Conservation (phyloP, 2,113 vertebrate genomes). For the Arvicanthis niloticus region DNA sequence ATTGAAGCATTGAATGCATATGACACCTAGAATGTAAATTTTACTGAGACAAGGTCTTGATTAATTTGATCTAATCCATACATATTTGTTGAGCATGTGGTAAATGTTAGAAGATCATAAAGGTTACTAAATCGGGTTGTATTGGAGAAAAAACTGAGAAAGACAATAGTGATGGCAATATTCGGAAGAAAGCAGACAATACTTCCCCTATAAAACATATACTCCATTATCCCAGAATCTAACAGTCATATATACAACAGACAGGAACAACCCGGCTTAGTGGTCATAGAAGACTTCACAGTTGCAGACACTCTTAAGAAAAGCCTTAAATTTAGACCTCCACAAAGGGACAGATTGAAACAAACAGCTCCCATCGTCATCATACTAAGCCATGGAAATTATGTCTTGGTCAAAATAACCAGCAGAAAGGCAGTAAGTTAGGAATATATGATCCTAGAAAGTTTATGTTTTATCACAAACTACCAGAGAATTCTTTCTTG, state of each 20-base stretch:
- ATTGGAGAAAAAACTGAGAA: background rate
- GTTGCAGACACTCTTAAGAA: background rate
- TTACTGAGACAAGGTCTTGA: background rate
- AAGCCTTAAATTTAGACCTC: background rate
- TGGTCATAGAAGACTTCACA: background rate
- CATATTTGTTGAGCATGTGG: background rate
- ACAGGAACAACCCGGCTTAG: background rate
- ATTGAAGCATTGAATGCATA: background rate
- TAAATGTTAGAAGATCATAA: background rate
- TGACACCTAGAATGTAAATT: slow-evolving; percentile 25
- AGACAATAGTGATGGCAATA: background rate
- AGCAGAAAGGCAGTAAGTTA: background rate
- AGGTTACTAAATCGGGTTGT: background rate
- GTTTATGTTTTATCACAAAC: background rate
- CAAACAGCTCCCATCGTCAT: background rate
- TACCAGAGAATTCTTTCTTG: background rate
- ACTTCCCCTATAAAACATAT: background rate
- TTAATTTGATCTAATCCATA: background rate
- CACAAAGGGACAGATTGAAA: background rate
- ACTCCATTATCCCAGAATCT: background rate
- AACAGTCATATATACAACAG: background rate
- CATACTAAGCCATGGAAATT: background rate
- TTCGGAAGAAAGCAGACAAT: background rate
- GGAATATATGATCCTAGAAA: background rate
- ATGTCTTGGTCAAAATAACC: background rate